phyloP scores from a whole-genome alignment of 2,888 invertebrate species.

The Agrotis clavis region DNA sequence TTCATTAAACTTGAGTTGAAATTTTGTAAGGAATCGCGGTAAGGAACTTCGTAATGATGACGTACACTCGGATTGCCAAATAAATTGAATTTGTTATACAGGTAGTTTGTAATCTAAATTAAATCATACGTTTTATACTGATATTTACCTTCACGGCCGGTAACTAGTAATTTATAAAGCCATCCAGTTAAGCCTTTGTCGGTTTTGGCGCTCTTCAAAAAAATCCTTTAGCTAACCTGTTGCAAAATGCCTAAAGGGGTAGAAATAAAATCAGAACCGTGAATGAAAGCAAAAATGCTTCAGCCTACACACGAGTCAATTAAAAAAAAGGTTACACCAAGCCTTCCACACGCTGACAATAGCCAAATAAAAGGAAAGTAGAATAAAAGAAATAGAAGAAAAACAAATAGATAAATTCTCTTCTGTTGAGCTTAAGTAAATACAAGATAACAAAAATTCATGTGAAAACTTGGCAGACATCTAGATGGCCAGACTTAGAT shows the following conservation, averaged over 20 bases:
- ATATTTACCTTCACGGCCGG: too few relatives aligned
- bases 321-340: constrained; percentile 1
- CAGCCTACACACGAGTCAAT: constrained; percentile 2
- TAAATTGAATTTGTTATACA: too few relatives aligned
- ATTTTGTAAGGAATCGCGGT: too few relatives aligned
- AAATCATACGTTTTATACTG: too few relatives aligned
- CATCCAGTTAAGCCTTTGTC: not conserved
- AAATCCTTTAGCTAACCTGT: constrained; percentile 12
- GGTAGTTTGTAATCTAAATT: too few relatives aligned
- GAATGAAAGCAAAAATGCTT: not conserved
- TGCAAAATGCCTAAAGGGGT: constrained; percentile 5
- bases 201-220: not conserved
- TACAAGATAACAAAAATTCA: constrained; percentile 49
- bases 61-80: too few relatives aligned
- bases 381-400: constrained; percentile 20
- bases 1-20: too few relatives aligned
- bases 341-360: constrained; percentile 10
- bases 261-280: constrained; percentile 27
- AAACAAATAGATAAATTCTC: constrained; percentile 33
- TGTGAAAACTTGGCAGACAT: constrained; percentile 53
- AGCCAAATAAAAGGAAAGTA: not conserved
- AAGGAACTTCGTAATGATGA: too few relatives aligned
- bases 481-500: constrained; percentile 24
- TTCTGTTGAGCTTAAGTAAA: constrained; percentile 28
- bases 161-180: not conserved